Conservation (phyloP, 2,797 vertebrate species). For the Gallinago stenura region DNA sequence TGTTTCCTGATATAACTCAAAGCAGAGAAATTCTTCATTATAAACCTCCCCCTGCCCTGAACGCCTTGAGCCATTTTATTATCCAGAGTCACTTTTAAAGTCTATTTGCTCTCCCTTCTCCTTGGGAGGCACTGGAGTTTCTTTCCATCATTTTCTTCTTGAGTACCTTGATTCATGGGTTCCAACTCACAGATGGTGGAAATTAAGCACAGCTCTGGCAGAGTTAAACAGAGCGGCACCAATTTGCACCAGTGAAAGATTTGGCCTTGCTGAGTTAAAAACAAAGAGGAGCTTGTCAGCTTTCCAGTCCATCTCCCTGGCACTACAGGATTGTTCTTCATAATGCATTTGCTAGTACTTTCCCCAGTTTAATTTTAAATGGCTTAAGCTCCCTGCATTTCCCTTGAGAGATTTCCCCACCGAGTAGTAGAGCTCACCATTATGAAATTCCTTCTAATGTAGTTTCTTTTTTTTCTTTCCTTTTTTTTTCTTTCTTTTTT, state of each 20-base stretch:
- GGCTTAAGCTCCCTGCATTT: slow-evolving; percentile 51
- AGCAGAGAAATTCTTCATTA: slow-evolving; percentile 4
- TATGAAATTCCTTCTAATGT: slow-evolving; percentile 31
- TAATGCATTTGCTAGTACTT: slow-evolving; percentile 59
- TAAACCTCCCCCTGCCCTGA: not conserved
- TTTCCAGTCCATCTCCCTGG: slow-evolving; percentile 67
- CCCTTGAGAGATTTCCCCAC: slow-evolving; percentile 31
- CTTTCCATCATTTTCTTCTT: not conserved
- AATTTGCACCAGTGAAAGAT: slow-evolving; percentile 59
- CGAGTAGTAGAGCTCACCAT: not conserved
- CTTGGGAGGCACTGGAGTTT: not conserved
- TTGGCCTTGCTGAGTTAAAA: slow-evolving; percentile 57
- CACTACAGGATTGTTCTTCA: slow-evolving; percentile 45
- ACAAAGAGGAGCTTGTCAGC: slow-evolving; percentile 68
- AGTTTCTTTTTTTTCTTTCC: not conserved
- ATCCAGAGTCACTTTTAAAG: not conserved
- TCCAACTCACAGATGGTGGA: not conserved
- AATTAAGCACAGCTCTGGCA: slow-evolving; percentile 5
- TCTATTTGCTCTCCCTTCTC: slow-evolving; percentile 6
- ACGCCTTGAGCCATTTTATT: not conserved
- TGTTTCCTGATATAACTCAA: not conserved
- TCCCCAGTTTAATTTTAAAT: slow-evolving; percentile 68
- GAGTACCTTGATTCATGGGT: not conserved
- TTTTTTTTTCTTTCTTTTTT: accelerated
- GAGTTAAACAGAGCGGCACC: slow-evolving; percentile 67